Base-by-base conservation (phyloP, 1,140 invertebrate species). In the Meloidogyne floridensis region DNA sequence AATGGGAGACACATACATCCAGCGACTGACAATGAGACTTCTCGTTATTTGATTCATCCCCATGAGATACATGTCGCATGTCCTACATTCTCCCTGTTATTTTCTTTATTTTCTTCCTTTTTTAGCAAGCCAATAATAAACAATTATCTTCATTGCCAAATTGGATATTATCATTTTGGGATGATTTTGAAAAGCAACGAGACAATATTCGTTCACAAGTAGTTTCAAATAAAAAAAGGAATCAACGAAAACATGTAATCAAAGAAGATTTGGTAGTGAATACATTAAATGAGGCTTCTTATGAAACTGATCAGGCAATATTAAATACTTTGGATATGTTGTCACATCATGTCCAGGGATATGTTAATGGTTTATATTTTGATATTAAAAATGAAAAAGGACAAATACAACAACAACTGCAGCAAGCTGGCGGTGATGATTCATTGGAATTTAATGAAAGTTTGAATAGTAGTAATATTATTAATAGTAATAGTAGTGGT, bases 261-360 rank as follows among this genome's bases (percentile, higher is more conserved):
- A 47, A 74, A 54, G 72, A 74, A 54, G 43, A 74, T 20, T 54
- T 74, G 18, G 72, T 74, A 6, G 13, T n/a, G 18, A 47, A n/a
- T n/a, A 74, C 72, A n/a, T 54, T 74, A 54, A 74, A 74, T 54
- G 53, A 74, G 7, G 72, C 72, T 47, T 47, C 43, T n/a, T 74
- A 54, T n/a, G 72, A 74, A 74, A 54, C 43, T 0, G 72, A 74
- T 9, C 43, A 47, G 15, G 72, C 43, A 47, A 54, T 74, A 8
- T n/a, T 74, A 54, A 54, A 74, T 54, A 74, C 43, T 32, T 74
- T 74, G 72, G 53, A 47, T 47, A 47, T 74, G 43, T n/a, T 74
- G 7, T 47, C 43, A 74, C 72, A 54, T 54, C 43, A 47, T 54
- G n/a, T 74, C 8, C 72, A 74, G n/a, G 43, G 72, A 15, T 74